phyloP scores from a whole-genome alignment of 2,888 invertebrate genomes.

The Keiferia lycopersicella region DNA sequence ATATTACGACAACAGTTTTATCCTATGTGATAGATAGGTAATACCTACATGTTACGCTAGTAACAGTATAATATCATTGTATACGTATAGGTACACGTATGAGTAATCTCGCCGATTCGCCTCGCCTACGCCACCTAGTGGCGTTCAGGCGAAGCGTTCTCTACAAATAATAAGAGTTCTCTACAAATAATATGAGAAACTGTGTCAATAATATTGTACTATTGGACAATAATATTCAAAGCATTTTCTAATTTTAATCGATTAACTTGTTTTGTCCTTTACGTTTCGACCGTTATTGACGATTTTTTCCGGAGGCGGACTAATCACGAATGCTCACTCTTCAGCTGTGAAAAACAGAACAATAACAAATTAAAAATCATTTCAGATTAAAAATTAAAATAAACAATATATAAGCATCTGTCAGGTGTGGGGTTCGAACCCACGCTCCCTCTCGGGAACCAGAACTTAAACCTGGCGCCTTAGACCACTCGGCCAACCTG shows the following conservation, averaged over 20 bases:
- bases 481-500: conserved; percentile 93
- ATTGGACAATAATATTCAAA: background rate
- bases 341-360: too few relatives aligned
- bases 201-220: too few relatives aligned
- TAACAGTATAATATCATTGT: too few relatives aligned
- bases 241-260: background rate
- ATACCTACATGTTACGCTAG: too few relatives aligned
- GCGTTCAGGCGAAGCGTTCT: background rate
- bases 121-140: conserved; percentile 8
- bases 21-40: background rate
- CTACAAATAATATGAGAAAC: background rate
- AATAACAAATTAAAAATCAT: conserved; percentile 29
- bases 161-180: too few relatives aligned
- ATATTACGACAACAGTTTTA: background rate
- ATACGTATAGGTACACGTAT: too few relatives aligned
- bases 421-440: conserved; percentile 92
- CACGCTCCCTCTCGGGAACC: conserved; percentile 91
- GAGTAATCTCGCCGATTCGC: background rate
- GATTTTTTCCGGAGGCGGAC: too few relatives aligned
- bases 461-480: conserved; percentile 92
- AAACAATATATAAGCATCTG: conserved; percentile 46
- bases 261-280: background rate
- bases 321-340: too few relatives aligned
- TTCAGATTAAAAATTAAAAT: conserved; percentile 15
- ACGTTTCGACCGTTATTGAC: too few relatives aligned